These are phyloP conservation scores for Upupa epops DNA, from an alignment of 2,113 vertebrate species.

Conservation along the genomic window DNA sequence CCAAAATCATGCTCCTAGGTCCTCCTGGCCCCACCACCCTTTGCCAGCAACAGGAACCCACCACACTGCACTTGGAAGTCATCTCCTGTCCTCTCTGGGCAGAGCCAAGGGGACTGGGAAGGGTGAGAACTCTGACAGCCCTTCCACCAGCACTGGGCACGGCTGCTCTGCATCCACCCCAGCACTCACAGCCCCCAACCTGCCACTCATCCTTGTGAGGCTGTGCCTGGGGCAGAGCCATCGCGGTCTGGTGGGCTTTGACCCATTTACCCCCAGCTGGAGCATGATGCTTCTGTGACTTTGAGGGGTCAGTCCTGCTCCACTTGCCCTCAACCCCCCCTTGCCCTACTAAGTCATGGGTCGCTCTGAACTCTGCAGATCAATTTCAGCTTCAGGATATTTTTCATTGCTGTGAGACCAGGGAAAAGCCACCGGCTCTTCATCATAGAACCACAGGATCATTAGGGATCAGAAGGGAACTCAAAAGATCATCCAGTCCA, in stretches of 20 bases:
- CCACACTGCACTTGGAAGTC: rapidly evolving
- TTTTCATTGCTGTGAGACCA: rapidly evolving
- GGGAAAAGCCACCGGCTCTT: not conserved
- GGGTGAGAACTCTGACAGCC: not conserved
- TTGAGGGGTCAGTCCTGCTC: not conserved
- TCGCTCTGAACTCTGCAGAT: not conserved
- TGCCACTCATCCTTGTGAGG: rapidly evolving
- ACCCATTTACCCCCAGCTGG: rapidly evolving
- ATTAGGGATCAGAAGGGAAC: too few species aligned
- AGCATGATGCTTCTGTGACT: not conserved
- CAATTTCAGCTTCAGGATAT: slow-evolving; percentile 5
- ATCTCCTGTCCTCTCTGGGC: not conserved
- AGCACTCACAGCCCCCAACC: not conserved
- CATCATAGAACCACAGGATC: too few species aligned
- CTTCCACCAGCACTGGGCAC: not conserved
- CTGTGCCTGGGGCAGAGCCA: not conserved
- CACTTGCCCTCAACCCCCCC: rapidly evolving
- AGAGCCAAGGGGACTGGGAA: not conserved
- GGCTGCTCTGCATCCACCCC: rapidly evolving
- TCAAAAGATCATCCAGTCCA: too few species aligned
- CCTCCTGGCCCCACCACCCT: not conserved
- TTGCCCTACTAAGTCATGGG: not conserved
- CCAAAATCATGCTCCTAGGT: rapidly evolving
- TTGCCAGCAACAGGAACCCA: rapidly evolving
- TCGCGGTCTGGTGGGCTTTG: slow-evolving; percentile 45